phyloP scores from a whole-genome alignment of 2,888 invertebrate species.

The Drosophila hamatofila region DNA sequence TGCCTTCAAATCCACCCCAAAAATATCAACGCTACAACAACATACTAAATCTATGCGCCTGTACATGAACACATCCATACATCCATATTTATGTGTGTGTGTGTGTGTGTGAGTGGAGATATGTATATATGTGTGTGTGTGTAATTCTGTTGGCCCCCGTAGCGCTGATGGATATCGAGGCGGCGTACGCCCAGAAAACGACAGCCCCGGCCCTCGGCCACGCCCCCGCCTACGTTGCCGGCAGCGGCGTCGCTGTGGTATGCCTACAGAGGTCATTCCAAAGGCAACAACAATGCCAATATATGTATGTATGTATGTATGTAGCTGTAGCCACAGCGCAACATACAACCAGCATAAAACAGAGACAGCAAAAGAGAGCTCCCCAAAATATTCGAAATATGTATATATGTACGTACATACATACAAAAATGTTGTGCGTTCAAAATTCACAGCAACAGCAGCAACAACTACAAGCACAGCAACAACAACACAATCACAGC shows the following conservation, averaged over 20 bases:
- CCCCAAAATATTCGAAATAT: conserved; percentile 39
- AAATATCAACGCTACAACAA: conserved; percentile 46
- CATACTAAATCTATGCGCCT: conserved; percentile 55
- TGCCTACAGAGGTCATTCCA: conserved; percentile 83
- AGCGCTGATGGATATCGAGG: conserved; percentile 58
- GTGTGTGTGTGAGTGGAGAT: neutral
- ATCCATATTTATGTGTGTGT: neutral
- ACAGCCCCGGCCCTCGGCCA: conserved; percentile 10
- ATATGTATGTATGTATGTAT: too few relatives aligned
- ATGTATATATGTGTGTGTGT: neutral
- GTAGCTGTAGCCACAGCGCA: conserved; percentile 9
- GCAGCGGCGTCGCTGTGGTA: conserved; percentile 35
- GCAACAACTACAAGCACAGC: conserved; percentile 22
- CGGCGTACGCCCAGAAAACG: conserved; percentile 45
- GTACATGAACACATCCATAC: conserved; percentile 21
- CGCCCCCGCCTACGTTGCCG: neutral
- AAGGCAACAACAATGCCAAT: conserved; percentile 81
- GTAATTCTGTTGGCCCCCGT: conserved; percentile 25
- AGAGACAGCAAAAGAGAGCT: conserved; percentile 39
- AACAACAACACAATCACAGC: conserved; percentile 40
- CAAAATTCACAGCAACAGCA: conserved; percentile 36
- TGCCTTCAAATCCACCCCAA: conserved; percentile 66
- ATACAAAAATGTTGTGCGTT: conserved; percentile 6
- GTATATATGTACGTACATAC: neutral
- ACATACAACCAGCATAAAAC: conserved; percentile 56